Conservation (phyloP, 2,888 invertebrate species). For the Plebejus anna region DNA sequence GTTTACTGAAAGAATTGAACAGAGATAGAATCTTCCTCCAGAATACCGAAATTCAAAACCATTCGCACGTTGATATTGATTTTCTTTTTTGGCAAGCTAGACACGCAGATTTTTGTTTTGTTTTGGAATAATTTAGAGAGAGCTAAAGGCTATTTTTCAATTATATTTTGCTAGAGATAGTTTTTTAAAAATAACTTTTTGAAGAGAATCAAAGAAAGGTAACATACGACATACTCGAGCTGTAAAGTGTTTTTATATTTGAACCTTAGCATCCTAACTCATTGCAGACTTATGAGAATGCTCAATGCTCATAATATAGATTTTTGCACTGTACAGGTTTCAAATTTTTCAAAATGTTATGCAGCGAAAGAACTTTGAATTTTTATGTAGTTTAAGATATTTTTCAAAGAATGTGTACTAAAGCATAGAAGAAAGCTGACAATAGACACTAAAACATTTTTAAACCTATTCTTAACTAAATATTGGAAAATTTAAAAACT, state of each 20-base stretch:
- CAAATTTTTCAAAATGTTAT: constrained; percentile 23
- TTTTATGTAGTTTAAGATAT: constrained; percentile 29
- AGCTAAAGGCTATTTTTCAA: constrained; percentile 7
- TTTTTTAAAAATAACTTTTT: constrained; percentile 34
- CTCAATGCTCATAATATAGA: constrained; percentile 30
- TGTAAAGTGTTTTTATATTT: constrained; percentile 24
- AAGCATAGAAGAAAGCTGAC: constrained; percentile 10
- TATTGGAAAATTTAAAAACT: background rate
- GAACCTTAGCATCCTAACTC: constrained; percentile 14
- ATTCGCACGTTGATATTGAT: constrained; percentile 16
- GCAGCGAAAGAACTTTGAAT: constrained; percentile 27
- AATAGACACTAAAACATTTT: background rate
- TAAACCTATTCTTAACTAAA: background rate
- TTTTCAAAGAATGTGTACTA: constrained; percentile 8
- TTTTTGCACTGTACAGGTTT: constrained; percentile 30
- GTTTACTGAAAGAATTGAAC: background rate
- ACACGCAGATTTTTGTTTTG: background rate
- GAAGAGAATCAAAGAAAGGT: constrained; percentile 9
- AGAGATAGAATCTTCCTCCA: background rate
- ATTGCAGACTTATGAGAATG: constrained; percentile 27
- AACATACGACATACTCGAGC: constrained; percentile 24
- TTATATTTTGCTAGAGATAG: constrained; percentile 25
- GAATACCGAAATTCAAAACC: background rate
- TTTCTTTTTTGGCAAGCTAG: constrained; percentile 18
- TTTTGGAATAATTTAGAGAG: constrained; percentile 2